These are phyloP conservation scores for Trachops cirrhosus DNA, from an alignment of 2,797 vertebrate genomes.

Conservation along the genomic window DNA sequence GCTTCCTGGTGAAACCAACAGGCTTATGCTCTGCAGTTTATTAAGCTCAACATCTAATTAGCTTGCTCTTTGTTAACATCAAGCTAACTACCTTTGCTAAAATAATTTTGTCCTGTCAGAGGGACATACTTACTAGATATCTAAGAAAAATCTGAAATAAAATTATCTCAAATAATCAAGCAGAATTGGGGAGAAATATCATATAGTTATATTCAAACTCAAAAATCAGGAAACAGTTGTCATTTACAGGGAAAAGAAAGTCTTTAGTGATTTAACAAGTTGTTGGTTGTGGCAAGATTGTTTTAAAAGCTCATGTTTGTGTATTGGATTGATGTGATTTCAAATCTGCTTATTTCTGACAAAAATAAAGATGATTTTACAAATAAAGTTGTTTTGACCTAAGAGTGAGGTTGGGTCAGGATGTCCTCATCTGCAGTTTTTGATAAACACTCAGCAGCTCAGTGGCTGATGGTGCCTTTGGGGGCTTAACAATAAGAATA, in stretches of 20 bases:
- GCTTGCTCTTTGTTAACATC: too few species aligned
- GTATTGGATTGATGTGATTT: not conserved
- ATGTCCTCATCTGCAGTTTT: not conserved
- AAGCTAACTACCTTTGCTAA: too few species aligned
- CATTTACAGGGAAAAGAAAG: not conserved
- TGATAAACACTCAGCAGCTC: not conserved
- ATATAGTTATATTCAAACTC: not conserved
- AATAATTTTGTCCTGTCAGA: not conserved
- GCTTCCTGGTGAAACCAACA: too few species aligned
- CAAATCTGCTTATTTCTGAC: not conserved
- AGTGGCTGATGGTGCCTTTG: not conserved
- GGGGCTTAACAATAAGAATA: not conserved
- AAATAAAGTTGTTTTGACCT: not conserved
- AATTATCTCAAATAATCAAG: not conserved
- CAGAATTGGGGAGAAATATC: not conserved
- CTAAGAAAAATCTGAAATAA: not conserved
- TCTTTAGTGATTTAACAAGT: not conserved
- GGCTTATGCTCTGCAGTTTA: too few species aligned
- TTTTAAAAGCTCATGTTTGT: not conserved
- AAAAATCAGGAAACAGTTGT: not conserved
- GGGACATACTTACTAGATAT: accelerated
- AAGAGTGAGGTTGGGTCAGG: not conserved
- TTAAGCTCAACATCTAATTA: too few species aligned
- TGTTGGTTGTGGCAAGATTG: not conserved
- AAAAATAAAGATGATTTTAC: not conserved